A percentile compares a stretch with the other conserved stretches of the same genome.
These are phyloP conservation scores for Phalanger gymnotis DNA, from an alignment of 2,797 vertebrate genomes.

Conservation along the genomic window DNA sequence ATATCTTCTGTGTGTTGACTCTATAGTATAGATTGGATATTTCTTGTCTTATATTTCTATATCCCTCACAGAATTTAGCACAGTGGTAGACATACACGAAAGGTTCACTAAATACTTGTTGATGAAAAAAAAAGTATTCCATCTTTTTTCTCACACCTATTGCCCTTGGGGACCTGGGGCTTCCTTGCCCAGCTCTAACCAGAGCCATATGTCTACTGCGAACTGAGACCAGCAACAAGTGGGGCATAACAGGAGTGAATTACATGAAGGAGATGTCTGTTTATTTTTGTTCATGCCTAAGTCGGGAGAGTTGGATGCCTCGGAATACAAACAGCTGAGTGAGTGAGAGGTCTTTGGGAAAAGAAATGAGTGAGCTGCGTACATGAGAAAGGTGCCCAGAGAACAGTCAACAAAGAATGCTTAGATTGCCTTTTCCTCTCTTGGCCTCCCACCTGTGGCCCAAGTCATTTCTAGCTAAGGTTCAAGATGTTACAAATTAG, in stretches of 20 bases:
- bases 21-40: too few species aligned
- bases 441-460: background rate
- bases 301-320: background rate
- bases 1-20: too few species aligned
- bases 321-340: background rate
- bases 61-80: too few species aligned
- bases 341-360: background rate
- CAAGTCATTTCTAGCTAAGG: background rate
- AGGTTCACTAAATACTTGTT: too few species aligned
- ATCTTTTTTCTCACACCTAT: background rate
- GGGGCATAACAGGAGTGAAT: background rate
- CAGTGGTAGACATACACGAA: too few species aligned
- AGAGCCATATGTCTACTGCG: background rate
- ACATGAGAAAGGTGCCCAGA: background rate
- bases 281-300: background rate
- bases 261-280: background rate
- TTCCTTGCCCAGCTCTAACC: background rate
- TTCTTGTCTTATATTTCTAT: too few species aligned
- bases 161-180: background rate
- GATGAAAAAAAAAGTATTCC: background rate
- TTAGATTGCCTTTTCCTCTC: background rate
- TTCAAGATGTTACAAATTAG: background rate
- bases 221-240: background rate
- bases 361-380: background rate
- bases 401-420: background rate